A percentile compares a stretch with the other conserved stretches of the same genome.
Conservation (phyloP, 2,113 vertebrate genomes). For the Pitta sordida region DNA sequence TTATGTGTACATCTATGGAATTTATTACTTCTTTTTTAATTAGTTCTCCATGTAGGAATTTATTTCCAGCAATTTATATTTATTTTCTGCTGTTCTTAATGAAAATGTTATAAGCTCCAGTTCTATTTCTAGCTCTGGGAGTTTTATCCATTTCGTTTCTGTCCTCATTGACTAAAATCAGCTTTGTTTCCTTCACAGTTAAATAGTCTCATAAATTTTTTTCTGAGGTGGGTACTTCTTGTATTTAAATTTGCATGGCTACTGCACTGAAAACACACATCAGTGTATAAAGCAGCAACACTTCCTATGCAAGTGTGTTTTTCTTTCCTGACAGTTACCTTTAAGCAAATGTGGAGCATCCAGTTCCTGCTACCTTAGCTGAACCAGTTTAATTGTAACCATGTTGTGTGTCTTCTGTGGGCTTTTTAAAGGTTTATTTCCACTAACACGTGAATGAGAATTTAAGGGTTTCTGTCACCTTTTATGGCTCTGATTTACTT, state of each 20-base stretch:
- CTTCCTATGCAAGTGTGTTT: background rate
- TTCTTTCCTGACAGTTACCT: background rate
- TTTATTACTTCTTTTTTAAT: constrained; percentile 36
- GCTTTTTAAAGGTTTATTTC: background rate
- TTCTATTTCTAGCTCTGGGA: background rate
- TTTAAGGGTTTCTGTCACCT: constrained; percentile 17
- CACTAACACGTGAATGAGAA: background rate
- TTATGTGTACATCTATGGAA: background rate
- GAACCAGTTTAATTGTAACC: background rate
- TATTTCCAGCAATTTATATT: background rate
- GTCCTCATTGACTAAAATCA: background rate
- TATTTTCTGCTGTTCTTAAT: background rate
- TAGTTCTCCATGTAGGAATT: background rate
- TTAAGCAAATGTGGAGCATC: background rate
- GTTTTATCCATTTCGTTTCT: background rate
- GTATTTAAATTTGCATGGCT: background rate
- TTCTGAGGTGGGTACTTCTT: background rate
- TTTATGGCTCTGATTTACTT: constrained; percentile 20
- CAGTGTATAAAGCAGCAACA: background rate
- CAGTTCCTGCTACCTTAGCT: background rate
- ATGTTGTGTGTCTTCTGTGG: background rate
- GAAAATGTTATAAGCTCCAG: background rate
- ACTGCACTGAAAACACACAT: background rate
- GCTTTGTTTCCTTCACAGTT: background rate
- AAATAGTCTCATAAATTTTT: background rate